Base-by-base conservation (phyloP, 2,113 vertebrate species). In the Daubentonia madagascariensis region DNA sequence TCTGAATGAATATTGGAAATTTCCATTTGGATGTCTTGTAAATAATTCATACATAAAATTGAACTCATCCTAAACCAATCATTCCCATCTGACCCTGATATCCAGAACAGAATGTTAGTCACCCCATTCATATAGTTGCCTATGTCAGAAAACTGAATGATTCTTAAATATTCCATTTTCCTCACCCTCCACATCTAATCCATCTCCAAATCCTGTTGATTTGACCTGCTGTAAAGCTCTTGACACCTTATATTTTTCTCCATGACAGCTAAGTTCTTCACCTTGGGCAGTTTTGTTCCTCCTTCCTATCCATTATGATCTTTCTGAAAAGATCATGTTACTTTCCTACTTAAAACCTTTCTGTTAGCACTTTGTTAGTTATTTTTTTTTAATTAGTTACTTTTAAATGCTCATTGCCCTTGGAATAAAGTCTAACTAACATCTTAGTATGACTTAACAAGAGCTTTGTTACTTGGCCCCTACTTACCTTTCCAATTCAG, bases 21-120 rank as follows among this genome's bases (percentile, higher is more conserved):
- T 79, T 80, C 17, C 12, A 30, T 30, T 45, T 86, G 35, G 52
- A 30, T 50, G 25, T n/a, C 59, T 14, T 57, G 1, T 73, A 50
- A 87, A 96, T 89, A 85, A 96, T 54, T 96, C n/a, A 11, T 57
- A 61, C 30, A 67, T 96, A 75, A 76, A 70, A 76, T 76, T n/a
- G 52, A 88, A 79, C 7, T 89, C 35, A 65, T 67, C 43, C 85
- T 72, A 92, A 73, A 67, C 6, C 65, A 10, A 22, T 57, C 43
- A 43, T 65, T 75, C 35, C 70, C 73, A 73, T 30, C 30, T 45
- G n/a, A 12, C 37, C 5, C n/a, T 32, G 23, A 8, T 23, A 4
- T 18, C 43, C n/a, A 6, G 17, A 35, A 37, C 23, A 59, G 23
- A 65, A 52, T 45, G 9, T 89, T 52, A 45, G 6, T 85, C 43